Evolutionary conservation across 2,797 vertebrate species (phyloP).

Genomic region (Uromys caudimaculatus): DNA sequence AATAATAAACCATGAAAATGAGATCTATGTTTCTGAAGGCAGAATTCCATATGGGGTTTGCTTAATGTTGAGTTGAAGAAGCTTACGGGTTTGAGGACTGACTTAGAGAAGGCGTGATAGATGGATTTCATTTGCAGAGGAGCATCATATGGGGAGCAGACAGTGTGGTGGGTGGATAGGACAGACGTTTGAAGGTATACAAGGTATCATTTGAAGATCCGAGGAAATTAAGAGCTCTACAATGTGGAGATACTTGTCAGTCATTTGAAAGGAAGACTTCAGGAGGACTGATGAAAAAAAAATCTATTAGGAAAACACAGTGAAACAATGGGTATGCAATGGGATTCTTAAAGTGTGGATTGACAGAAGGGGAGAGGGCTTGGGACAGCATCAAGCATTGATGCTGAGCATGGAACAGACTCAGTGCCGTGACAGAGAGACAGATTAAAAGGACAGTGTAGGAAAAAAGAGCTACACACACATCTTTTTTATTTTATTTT

Average conservation of each 20-base stretch:
- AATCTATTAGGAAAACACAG: background rate
- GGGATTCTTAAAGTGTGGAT: background rate
- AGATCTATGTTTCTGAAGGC: background rate
- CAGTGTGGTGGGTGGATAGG: background rate
- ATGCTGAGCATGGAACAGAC: background rate
- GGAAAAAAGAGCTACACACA: background rate
- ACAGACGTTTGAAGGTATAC: background rate
- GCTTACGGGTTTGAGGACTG: background rate
- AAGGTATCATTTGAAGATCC: background rate
- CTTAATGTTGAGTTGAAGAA: background rate
- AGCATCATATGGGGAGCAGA: background rate
- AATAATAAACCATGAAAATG: background rate
- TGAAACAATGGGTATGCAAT: background rate
- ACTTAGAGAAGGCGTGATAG: background rate
- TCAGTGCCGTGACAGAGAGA: rapidly evolving
- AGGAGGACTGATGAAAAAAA: background rate
- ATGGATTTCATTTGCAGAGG: background rate
- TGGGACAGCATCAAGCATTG: background rate
- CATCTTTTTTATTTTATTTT: background rate
- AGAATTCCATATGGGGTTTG: background rate
- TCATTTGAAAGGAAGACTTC: background rate
- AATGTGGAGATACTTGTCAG: too few relatives aligned
- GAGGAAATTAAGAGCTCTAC: background rate
- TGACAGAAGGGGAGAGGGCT: background rate
- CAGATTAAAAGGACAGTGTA: background rate